Base-by-base conservation (phyloP, 2,888 invertebrate genomes). In the Napeogenes inachia region DNA sequence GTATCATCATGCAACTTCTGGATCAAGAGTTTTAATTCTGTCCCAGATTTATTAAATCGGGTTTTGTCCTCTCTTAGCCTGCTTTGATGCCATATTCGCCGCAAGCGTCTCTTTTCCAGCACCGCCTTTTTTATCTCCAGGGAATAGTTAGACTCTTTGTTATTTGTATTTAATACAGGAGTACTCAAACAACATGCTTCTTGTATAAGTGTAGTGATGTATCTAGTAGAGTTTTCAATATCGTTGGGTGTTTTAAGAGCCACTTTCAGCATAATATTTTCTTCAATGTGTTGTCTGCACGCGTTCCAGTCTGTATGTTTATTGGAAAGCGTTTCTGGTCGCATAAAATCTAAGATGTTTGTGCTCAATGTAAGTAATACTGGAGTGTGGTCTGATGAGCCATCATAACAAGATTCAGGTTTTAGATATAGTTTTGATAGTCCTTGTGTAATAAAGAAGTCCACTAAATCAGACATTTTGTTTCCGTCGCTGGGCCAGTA, bases 391-490 rank as follows among this genome's bases (percentile, higher is more conserved):
- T 73, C 67, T 2, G 67, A 70, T 0, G 58, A 57, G 4, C 69
- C 54, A 46, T 71, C 70, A 0, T 35, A 30, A 38, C 68, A 64
- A 0, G 63, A 13, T 32, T 70, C 65, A 3, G 53, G 0, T 30
- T 63, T 61, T 2, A 63, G 0, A 13, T 56, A 61, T 1, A 13
- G 4, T 42, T 45, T 50, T 4, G 57, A 35, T 3, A 61, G 30
- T 42, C 57, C 58, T 30, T 55, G 68, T 4, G 30, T 54, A 1
- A 70, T 13, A 21, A 68, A 72, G 53, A 73, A 72, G 38, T 73
- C 71, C 1, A 71, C 21, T 21, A 21, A 21, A 21, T 21, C 21
- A 21, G 21, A 1, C 21, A 21, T 21, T 21, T 21, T 21, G 21
- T 21, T 21, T 21, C 1, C 21, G 21, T 21, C 21, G 21, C 21